Evolutionary conservation across 2,888 invertebrate genomes (phyloP).

Genomic region (Gortyna flavago): DNA sequence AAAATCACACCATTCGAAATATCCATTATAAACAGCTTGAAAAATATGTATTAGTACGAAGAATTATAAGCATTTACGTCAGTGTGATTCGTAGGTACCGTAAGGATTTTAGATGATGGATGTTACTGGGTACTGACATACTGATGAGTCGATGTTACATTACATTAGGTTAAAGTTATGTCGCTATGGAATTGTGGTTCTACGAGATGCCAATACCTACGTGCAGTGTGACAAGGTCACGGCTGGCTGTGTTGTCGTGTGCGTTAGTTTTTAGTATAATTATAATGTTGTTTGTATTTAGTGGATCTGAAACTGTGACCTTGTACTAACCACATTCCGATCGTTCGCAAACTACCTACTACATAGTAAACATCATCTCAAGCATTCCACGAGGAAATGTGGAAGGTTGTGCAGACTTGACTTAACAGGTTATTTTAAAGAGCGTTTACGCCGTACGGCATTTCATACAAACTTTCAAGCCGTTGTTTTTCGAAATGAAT

Average conservation of each 20-base stretch:
- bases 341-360: slow-evolving; percentile 13
- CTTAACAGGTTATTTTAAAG: slow-evolving; percentile 42
- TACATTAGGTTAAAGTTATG: background rate
- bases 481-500: too few species aligned
- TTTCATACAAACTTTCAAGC: too few species aligned
- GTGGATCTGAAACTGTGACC: background rate
- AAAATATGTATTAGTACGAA: background rate
- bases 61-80: background rate
- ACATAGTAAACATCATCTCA: background rate
- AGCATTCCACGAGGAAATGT: slow-evolving; percentile 17
- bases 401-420: slow-evolving; percentile 2
- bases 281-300: too few species aligned
- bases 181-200: background rate
- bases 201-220: background rate
- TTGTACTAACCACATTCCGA: slow-evolving; percentile 3
- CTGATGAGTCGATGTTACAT: background rate
- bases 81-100: background rate
- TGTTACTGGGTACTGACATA: background rate
- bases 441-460: too few species aligned
- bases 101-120: background rate
- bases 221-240: slow-evolving; percentile 5
- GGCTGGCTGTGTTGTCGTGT: too few species aligned
- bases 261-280: too few species aligned
- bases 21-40: background rate
- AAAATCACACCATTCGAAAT: background rate